phyloP scores from a whole-genome alignment of 1,140 invertebrate genomes.

The Nylanderia fulva region DNA sequence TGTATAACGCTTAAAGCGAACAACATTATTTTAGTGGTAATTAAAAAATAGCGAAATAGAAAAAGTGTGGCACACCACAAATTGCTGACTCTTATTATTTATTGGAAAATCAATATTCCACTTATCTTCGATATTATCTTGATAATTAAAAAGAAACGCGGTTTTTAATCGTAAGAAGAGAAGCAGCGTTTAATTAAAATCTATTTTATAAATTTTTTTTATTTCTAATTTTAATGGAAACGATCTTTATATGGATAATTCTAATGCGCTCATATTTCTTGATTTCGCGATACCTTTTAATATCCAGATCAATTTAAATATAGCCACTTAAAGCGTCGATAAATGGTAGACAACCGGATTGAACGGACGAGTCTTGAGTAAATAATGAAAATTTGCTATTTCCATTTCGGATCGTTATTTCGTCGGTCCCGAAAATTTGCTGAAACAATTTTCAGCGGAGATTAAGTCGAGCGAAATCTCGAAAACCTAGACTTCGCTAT shows the following conservation, averaged over 20 bases:
- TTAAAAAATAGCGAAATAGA: background rate
- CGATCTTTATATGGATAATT: background rate
- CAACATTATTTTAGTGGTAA: background rate
- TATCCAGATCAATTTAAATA: conserved; percentile 33
- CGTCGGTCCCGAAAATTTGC: conserved; percentile 38
- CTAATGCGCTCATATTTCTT: conserved; percentile 13
- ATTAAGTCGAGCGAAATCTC: conserved; percentile 48
- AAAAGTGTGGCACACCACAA: background rate
- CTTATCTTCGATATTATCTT: background rate
- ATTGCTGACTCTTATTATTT: background rate
- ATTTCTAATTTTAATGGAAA: conserved; percentile 18
- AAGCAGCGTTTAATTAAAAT: background rate
- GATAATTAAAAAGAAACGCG: background rate
- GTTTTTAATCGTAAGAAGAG: background rate
- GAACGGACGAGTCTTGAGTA: conserved; percentile 32
- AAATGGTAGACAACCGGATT: conserved; percentile 18
- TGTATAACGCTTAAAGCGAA: background rate
- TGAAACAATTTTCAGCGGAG: conserved; percentile 57
- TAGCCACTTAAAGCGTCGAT: conserved; percentile 6
- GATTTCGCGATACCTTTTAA: conserved; percentile 10
- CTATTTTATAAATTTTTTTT: background rate
- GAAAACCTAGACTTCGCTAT: conserved; percentile 36
- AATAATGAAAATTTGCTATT: conserved; percentile 52
- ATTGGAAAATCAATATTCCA: background rate
- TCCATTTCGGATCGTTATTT: conserved; percentile 9